These are phyloP conservation scores for Aphodius sticticus DNA, from an alignment of 2,888 invertebrate species.

Conservation along the genomic window DNA sequence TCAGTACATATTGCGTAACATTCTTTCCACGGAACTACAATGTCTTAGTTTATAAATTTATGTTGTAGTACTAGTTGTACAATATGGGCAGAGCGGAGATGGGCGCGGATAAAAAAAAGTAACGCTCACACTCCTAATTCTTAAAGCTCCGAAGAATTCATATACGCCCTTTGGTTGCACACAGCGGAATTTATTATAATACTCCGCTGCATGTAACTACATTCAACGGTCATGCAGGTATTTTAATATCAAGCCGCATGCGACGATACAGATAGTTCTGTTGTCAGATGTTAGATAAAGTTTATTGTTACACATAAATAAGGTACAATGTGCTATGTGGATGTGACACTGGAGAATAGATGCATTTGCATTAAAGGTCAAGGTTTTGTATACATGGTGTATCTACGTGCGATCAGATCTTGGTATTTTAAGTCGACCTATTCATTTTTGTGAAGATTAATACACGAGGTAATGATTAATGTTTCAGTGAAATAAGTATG, in stretches of 20 bases:
- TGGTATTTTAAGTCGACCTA: not conserved
- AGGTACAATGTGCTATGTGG: not conserved
- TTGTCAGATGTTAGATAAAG: not conserved
- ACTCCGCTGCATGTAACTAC: not conserved
- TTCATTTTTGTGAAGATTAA: not conserved
- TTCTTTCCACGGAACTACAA: not conserved
- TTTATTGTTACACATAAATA: constrained; percentile 4
- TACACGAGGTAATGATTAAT: too few species aligned
- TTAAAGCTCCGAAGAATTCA: not conserved
- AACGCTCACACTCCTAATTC: constrained; percentile 4
- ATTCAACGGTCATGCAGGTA: not conserved
- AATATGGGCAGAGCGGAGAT: not conserved
- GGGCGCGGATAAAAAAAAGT: not conserved
- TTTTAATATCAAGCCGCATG: not conserved
- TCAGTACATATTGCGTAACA: not conserved
- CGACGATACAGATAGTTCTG: not conserved
- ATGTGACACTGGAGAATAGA: not conserved
- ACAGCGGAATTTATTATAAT: not conserved
- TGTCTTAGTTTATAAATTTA: not conserved
- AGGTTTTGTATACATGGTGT: not conserved
- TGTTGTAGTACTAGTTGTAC: not conserved
- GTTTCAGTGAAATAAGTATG: too few species aligned
- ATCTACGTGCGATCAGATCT: not conserved
- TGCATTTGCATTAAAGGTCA: not conserved
- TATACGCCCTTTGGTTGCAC: not conserved